phyloP scores from a whole-genome alignment of 2,888 invertebrate species.

The Lamproptera curius region DNA sequence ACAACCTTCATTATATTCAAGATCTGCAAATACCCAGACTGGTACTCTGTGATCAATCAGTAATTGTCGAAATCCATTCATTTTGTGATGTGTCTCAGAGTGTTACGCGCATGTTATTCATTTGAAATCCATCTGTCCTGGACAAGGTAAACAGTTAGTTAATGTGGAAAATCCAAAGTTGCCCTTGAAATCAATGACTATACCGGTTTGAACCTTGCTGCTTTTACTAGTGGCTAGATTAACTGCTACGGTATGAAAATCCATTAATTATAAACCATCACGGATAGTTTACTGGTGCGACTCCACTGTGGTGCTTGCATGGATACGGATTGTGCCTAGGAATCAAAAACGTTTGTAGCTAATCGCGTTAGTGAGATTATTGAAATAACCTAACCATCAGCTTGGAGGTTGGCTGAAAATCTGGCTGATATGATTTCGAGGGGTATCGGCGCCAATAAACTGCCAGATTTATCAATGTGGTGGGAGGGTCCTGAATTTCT shows the following conservation, averaged over 20 bases:
- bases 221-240: slow-evolving; percentile 22
- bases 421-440: background rate
- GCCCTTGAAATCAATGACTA: slow-evolving; percentile 31
- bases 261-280: background rate
- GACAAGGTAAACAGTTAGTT: slow-evolving; percentile 19
- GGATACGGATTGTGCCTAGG: background rate
- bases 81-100: slow-evolving; percentile 32
- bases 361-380: background rate
- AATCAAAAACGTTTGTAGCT: background rate
- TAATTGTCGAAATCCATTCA: slow-evolving; percentile 28
- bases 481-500: no score
- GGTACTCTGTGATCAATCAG: slow-evolving; percentile 22
- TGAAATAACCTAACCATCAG: background rate
- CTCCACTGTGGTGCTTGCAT: background rate
- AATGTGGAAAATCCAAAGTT: slow-evolving; percentile 34
- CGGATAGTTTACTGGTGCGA: background rate
- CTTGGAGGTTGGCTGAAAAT: background rate
- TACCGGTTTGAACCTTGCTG: slow-evolving; percentile 33
- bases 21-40: no score
- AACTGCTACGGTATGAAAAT: background rate
- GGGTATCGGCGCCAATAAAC: no score
- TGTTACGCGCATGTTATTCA: slow-evolving; percentile 34
- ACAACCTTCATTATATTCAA: background rate
- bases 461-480: no score
- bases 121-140: slow-evolving; percentile 20